Base-by-base conservation (phyloP, 1,140 invertebrate species). In the Agrypnia vestita region DNA sequence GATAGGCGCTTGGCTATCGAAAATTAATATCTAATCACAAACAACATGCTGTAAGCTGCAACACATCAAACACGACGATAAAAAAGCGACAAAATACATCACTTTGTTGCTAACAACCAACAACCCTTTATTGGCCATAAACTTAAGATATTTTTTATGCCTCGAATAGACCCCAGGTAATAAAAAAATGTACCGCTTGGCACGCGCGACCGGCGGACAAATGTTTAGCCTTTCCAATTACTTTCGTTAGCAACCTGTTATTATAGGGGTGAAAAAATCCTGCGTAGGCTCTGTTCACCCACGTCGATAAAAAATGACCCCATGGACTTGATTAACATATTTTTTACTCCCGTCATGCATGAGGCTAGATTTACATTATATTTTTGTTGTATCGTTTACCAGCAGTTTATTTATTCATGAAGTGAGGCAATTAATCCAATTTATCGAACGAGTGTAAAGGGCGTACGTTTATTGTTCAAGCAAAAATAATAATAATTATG, bases 181-280 rank as follows among this genome's bases (percentile, higher is more conserved):
- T 69, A 69, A 69, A 69, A 64, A 69, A 69, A 69, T 15, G 12
- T 13, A 47, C 44, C 64, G 43, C 64, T 47, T 69, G 64, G 64
- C 64, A 69, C 64, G 64, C 64, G 64, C 44, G 64, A 69, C 44
- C n/a, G 35, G 44, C 44, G n/a, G 64, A 69, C 64, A 69, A 69
- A 69, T 69, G 64, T 49, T 69, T 47, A 69, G 12, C 15, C 64
- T 46, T 69, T 69, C 64, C 64, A 69, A 69, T 69, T 69, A 69
- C 64, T 69, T 69, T 69, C 64, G 64, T 69, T 69, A 69, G 64
- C 64, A 69, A 69, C 64, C 64, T 69, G 64, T 69, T 69, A 69
- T 69, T 69, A 69, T 69, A 19, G 64, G 13, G 64, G 61, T 17
- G 12, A 25, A 47, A 69, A 69, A 69, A 69, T n/a, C 15, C 12